A percentile compares a stretch with the other conserved stretches of the same genome.
Evolutionary conservation across 2,888 invertebrate species (phyloP).

Genomic region (Tenodera sinensis): DNA sequence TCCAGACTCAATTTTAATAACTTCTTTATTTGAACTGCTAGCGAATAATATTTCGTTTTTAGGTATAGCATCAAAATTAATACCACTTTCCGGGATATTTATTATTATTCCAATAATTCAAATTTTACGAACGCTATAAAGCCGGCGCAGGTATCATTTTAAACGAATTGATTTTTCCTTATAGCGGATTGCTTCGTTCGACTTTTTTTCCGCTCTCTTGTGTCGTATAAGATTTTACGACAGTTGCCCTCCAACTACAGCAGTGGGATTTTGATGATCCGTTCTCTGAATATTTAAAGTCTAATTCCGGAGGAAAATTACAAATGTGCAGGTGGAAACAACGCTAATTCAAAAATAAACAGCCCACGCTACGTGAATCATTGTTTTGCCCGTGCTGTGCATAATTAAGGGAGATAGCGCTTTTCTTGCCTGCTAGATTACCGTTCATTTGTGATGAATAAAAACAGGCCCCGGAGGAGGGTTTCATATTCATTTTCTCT

Average conservation of each 20-base stretch:
- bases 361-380: background rate
- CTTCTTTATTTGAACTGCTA: too few relatives aligned
- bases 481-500: background rate
- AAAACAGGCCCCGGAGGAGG: background rate
- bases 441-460: background rate
- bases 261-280: background rate
- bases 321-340: background rate
- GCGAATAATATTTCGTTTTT: too few relatives aligned
- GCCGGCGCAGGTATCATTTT: too few relatives aligned
- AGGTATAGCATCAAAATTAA: too few relatives aligned
- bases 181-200: too few relatives aligned
- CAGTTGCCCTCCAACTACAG: background rate
- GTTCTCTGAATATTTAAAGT: background rate
- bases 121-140: too few relatives aligned
- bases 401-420: background rate
- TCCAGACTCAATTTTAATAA: too few relatives aligned
- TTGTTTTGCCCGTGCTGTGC: background rate
- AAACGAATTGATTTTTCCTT: too few relatives aligned
- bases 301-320: background rate
- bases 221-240: too few relatives aligned
- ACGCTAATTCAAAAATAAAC: background rate
- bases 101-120: too few relatives aligned
- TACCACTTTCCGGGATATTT: too few relatives aligned
- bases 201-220: too few relatives aligned
- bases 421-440: background rate